These are phyloP conservation scores for Amiota minor DNA, from an alignment of 2,888 invertebrate genomes.

Conservation along the genomic window DNA sequence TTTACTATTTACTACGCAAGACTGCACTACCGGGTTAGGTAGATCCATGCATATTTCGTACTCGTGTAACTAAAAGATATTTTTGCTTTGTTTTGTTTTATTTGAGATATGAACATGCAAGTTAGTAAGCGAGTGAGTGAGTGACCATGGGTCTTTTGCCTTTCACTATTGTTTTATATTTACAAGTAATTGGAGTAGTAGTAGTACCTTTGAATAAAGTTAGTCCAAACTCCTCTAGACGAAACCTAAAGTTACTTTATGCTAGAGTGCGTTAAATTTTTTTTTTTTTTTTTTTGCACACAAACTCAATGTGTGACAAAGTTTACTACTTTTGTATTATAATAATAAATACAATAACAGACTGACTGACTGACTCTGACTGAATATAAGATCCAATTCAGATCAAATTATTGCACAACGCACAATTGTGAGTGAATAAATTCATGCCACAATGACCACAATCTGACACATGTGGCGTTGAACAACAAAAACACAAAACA, in stretches of 20 bases:
- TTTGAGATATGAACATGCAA: neutral
- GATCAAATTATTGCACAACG: conserved; percentile 43
- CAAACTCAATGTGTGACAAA: too few species aligned
- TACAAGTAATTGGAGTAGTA: conserved; percentile 52
- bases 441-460: conserved; percentile 45
- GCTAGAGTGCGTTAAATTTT: conserved; percentile 10
- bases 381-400: neutral
- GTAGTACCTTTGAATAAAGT: neutral
- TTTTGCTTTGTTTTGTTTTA: conserved; percentile 43
- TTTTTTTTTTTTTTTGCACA: neutral
- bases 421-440: conserved; percentile 28
- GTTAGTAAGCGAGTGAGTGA: neutral
- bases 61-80: conserved; percentile 44
- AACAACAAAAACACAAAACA: conserved; percentile 54
- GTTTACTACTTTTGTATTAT: neutral
- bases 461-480: conserved; percentile 40
- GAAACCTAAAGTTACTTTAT: conserved; percentile 32
- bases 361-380: neutral
- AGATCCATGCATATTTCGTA: conserved; percentile 44
- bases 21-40: conserved; percentile 65
- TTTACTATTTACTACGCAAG: conserved; percentile 46
- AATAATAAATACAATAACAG: neutral
- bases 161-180: neutral
- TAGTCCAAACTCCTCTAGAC: neutral
- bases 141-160: too few species aligned